Base-by-base conservation (phyloP, 2,888 invertebrate species). In the Troides helena region DNA sequence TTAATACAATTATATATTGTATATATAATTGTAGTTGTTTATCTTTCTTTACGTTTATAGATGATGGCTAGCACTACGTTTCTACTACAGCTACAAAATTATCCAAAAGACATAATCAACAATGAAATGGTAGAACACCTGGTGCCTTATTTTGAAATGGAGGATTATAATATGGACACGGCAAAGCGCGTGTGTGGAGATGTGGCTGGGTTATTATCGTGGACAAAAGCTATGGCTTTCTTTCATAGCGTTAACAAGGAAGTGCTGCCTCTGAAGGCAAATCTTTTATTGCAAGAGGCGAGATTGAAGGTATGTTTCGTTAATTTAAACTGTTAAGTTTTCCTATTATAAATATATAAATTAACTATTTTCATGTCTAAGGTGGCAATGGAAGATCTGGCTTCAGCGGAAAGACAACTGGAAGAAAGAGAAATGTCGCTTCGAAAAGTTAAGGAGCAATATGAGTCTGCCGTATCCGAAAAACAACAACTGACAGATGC, bases 21-120 rank as follows among this genome's bases (percentile, higher is more conserved):
- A 21, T 21, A 21, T 50, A 0, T 25, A 61, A 46, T 46, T 46
- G 39, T 58, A 50, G 57, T 43, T 10, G 12, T 60, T 60, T 56
- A 67, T 53, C 57, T 60, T 58, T n/a, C 60, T 21, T 53, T 70
- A 23, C 57, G 64, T 60, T 73, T 84, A 46, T 78, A 97, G 95
- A 96, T 99, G 95, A 99, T 99, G 99, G 97, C 98, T 0, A 97
- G 97, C 76, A 96, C 98, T 1, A 98, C 98, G 17, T 99, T 99
- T 85, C 90, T 98, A 59, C 92, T 98, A 6, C 98, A 98, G 83
- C 92, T 99, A 23, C 97, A 98, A 92, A 98, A 98, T 81, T 99
- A 98, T 85, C 98, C 98, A 0, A 98, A 98, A 90, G 99, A 99
- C 81, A 97, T 97, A 12, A 99, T 99, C 72, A 99, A 98, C 85